Base-by-base conservation (phyloP, 1,140 invertebrate genomes). In the Magallana gigas region DNA sequence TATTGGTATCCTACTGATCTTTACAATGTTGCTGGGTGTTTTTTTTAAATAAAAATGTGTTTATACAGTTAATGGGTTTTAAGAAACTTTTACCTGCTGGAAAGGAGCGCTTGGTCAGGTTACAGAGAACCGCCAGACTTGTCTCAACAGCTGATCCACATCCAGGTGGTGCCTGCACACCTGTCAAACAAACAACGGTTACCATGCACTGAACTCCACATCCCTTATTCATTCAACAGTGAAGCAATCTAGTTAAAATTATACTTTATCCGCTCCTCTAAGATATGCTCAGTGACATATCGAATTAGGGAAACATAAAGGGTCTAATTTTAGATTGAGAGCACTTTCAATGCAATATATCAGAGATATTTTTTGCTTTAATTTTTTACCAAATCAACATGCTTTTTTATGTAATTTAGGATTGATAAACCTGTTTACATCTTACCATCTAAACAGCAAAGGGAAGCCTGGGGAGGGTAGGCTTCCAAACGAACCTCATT, bases 371-470 rank as follows among this genome's bases (percentile, higher is more conserved):
- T 48, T 48, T 48, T 48, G 36, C 36, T 48, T 5, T 48, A 48
- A 48, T 48, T 48, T 4, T 2, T 48, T 48, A 23, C 36, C 36
- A 48, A 48, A 48, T 64, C 62, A 23, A 29, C 23, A 80, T 23
- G 14, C 23, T 56, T 56, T 36, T 80, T 9, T 36, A 36, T 8
- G 1, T 56, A 48, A 57, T 16, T 8, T 12, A 29, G 36, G 36
- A 48, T 23, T 80, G 14, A 80, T 23, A 12, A 71, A 16, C n/a
- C n/a, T 48, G 36, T 48, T 48, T 48, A 48, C 36, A 4, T 48
- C 48, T 9, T 85, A 89, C 88, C 88, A 71, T 62, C 58, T 23
- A 89, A 29, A 76, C 80, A 87, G 57, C 88, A 89, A 1, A 89
- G 85, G 7, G 84, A 57, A 48, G 82, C 60, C 18, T 87, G 86